phyloP scores from a whole-genome alignment of 2,113 vertebrate genomes.

The Heterotilapia buettikoferi region DNA sequence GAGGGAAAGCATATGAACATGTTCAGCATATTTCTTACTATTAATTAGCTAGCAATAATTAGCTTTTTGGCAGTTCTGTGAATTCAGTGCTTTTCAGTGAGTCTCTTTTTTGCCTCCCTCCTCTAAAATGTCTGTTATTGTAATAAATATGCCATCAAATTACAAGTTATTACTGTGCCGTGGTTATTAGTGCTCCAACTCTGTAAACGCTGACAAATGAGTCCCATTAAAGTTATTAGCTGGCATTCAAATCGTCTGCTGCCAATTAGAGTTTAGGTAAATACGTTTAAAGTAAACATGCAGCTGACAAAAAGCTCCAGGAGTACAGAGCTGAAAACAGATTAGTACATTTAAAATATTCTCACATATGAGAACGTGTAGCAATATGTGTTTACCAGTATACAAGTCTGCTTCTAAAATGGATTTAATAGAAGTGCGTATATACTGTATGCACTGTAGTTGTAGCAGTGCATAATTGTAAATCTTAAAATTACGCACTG shows the following conservation, averaged over 20 bases:
- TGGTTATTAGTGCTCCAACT: background rate
- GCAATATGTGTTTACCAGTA: background rate
- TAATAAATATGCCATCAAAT: slow-evolving; percentile 34
- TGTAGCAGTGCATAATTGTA: background rate
- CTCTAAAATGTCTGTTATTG: slow-evolving; percentile 32
- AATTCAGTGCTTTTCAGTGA: background rate
- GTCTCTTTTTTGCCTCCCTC: background rate
- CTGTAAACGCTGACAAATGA: slow-evolving; percentile 26
- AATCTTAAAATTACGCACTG: background rate
- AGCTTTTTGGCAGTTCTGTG: background rate
- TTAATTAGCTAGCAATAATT: background rate
- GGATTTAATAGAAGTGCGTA: background rate
- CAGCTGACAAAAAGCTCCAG: background rate
- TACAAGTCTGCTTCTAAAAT: background rate
- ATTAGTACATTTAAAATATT: background rate
- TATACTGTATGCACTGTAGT: background rate
- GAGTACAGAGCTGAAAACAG: background rate
- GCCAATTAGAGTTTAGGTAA: slow-evolving; percentile 14
- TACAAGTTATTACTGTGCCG: slow-evolving; percentile 7
- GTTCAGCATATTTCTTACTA: background rate
- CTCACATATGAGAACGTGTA: background rate
- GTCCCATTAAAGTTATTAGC: slow-evolving; percentile 40
- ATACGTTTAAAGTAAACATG: slow-evolving; percentile 22
- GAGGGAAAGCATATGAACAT: background rate
- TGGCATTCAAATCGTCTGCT: slow-evolving; percentile 5